Evolutionary conservation across 2,888 invertebrate genomes (phyloP).

Genomic region (Physocephala rufipes): DNA sequence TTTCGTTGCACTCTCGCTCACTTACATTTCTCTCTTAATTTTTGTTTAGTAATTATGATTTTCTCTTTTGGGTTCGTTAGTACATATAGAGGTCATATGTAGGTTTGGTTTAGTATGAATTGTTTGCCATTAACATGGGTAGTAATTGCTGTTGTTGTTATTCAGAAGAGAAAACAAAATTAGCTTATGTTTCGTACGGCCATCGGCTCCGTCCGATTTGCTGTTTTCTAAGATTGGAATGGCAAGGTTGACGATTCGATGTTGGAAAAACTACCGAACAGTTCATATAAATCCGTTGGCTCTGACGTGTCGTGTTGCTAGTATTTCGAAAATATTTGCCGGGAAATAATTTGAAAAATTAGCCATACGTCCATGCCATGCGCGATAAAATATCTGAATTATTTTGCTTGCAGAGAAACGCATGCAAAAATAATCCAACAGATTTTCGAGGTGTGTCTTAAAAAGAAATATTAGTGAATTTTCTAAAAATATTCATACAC

Average conservation of each 20-base stretch:
- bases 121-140: not conserved
- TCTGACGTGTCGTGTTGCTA: slow-evolving; percentile 53
- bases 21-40: too few species aligned
- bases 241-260: slow-evolving; percentile 35
- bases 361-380: slow-evolving; percentile 67
- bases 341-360: slow-evolving; percentile 62
- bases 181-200: not conserved
- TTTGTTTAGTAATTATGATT: too few species aligned
- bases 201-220: slow-evolving; percentile 27
- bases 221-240: too few species aligned
- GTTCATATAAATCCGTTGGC: slow-evolving; percentile 56
- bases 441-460: slow-evolving; percentile 63
- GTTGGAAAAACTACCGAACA: slow-evolving; percentile 50
- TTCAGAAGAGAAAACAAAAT: too few species aligned
- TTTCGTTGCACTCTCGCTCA: too few species aligned
- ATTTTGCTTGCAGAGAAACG: slow-evolving; percentile 66
- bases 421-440: slow-evolving; percentile 65
- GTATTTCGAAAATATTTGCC: slow-evolving; percentile 56
- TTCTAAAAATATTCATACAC: too few species aligned
- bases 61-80: too few species aligned
- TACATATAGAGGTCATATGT: too few species aligned
- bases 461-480: too few species aligned
- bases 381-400: slow-evolving; percentile 67
- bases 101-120: not conserved
- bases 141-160: not conserved